Base-by-base conservation (phyloP, 1,140 invertebrate genomes). In the Hyphantria cunea region DNA sequence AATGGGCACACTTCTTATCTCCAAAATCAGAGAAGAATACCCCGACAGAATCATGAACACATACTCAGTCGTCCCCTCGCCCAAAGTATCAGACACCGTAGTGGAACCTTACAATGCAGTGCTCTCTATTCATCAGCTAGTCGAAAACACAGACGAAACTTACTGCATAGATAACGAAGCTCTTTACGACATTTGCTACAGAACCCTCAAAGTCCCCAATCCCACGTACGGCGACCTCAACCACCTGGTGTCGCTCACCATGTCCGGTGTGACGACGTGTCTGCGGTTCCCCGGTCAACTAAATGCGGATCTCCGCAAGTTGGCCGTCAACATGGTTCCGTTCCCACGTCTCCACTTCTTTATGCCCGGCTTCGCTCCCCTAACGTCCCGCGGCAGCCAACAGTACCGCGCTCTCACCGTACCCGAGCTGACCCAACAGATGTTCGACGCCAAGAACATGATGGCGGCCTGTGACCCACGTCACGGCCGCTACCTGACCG, bases 291-390 rank as follows among this genome's bases (percentile, higher is more conserved):
- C 94, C 2, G 94, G 96, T 68, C 96, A 97, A 81, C 83, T 97
- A 68, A 96, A 96, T 86, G 97, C 98, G 55, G 98, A 99, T 93
- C 93, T 99, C 65, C 92, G 98, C 59, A 99, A 99, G 92, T 89
- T 99, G 70, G 95, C 98, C 47, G 98, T 99, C 39, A 99, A 99
- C 91, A 99, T 99, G 98, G 97, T 99, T 42, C 98, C 98, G 48
- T 93, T 97, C 90, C 97, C 97, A 44, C 95, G 98, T 82, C 93
- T 99, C 32, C 97, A 98, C 89, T 98, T 98, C 93, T 98, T 98
- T 92, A 97, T 98, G 95, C 96, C 97, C 13, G 97, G 97, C 2
- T 98, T 98, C 88, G 97, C 97, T 7, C 97, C 98, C 92, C 93
- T 74, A 93, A 96, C 82, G 92, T 95, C 94, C 0, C 82, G 93